A percentile compares a stretch with the other conserved stretches of the same genome.
Evolutionary conservation across 2,113 vertebrate genomes (phyloP).

Genomic region (Sardina pilchardus): DNA sequence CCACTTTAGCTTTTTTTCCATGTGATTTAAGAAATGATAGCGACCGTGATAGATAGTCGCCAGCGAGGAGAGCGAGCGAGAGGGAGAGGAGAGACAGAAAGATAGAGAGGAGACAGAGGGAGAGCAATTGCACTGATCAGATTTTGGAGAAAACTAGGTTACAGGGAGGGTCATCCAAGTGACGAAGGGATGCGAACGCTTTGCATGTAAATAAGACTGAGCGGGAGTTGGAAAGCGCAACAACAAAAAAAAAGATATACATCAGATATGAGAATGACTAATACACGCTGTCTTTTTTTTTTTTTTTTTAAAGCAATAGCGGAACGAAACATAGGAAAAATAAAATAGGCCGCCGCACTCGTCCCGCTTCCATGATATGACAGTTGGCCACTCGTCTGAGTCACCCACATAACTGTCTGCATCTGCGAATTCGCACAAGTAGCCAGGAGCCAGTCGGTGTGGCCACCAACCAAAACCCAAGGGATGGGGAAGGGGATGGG

Average conservation of each 20-base stretch:
- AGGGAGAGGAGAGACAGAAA: neutral
- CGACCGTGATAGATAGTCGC: neutral
- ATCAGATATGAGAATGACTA: neutral
- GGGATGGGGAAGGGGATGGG: neutral
- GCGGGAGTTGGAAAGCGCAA: neutral
- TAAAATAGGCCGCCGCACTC: neutral
- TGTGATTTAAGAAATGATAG: neutral
- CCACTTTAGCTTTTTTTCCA: neutral
- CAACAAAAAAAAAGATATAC: neutral
- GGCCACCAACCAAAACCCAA: neutral
- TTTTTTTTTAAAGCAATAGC: neutral
- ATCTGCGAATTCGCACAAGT: neutral
- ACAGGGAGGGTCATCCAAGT: constrained; percentile 32
- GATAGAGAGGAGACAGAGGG: neutral
- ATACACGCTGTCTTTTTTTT: neutral
- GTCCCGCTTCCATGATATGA: neutral
- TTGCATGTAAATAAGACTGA: neutral
- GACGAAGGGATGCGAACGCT: neutral
- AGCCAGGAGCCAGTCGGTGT: neutral
- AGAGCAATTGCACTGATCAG: neutral
- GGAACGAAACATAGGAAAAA: neutral
- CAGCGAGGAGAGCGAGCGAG: neutral
- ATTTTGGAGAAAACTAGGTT: neutral
- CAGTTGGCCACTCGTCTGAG: neutral
- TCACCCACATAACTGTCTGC: neutral